Evolutionary conservation across 2,888 invertebrate species (phyloP), one percentile per base, ranked within the genome.

Genomic region (Notocelia uddmanniana): DNA sequence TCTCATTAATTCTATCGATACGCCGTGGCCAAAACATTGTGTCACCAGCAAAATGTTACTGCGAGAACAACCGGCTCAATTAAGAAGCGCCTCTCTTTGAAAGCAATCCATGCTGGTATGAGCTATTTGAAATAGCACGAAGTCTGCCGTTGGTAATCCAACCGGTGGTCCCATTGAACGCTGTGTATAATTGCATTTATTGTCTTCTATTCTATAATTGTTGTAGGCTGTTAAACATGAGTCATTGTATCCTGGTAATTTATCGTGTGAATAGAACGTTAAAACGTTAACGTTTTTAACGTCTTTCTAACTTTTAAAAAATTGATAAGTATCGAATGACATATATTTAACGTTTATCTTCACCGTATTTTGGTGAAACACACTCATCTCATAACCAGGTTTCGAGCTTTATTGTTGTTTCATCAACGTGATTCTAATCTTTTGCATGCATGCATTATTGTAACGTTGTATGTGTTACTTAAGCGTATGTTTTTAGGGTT

Each of bases 1-100:
- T 93, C 90, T 87, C 89, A 93, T 93, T 93, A 93, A 93, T 92
- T 92, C 93, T 88, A 89, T 89, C 87, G 89, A 90, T 91, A 90
- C 88, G 87, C 86, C 89, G 85, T 89, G 86, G 87, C 86, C 86
- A 83, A 88, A 89, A 88, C 90, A 89, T 91, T 87, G 89, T 85
- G 88, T 85, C 85, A 81, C 85, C 80, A 85, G 87, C 84, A 82
- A 85, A 86, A 84, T 85, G 88, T 89, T 90, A 89, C 88, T 85
- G 85, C 83, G 78, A 73, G 80, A 78, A 77, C 78, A 83, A 88
- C 85, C 84, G 81, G 83, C 84, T 81, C 73, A 79, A 79, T 81
- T 79, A 75, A 80, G 80, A 83, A 79, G 80, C 76, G 77, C 78
- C 80, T 82, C 81, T 80, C 76, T 60, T 62, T 74, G 76, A 79